A percentile compares a stretch with the other conserved stretches of the same genome.
These are phyloP conservation scores for Salpingus planirostris DNA, from an alignment of 2,888 invertebrate species.

Conservation along the genomic window DNA sequence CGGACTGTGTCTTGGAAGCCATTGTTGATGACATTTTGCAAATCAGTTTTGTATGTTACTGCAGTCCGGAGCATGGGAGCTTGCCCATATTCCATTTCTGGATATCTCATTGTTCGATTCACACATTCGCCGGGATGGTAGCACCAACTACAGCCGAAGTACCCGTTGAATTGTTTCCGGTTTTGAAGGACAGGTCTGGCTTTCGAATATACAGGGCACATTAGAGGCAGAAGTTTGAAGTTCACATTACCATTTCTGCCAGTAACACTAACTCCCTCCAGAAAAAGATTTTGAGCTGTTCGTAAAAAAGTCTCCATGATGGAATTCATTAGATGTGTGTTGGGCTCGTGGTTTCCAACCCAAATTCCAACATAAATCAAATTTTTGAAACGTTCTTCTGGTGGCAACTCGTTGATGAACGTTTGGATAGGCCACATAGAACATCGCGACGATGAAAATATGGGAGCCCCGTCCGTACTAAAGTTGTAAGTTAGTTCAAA, in stretches of 20 bases:
- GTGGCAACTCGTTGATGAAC: not conserved
- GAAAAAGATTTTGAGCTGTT: not conserved
- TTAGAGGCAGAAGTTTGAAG: not conserved
- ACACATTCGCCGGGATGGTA: not conserved
- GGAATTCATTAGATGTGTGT: not conserved
- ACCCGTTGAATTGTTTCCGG: constrained; percentile 1
- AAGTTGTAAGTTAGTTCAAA: constrained; percentile 1
- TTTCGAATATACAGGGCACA: constrained; percentile 1
- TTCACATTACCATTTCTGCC: not conserved
- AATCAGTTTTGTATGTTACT: not conserved
- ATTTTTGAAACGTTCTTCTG: not conserved
- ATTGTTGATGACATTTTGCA: not conserved
- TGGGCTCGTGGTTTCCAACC: not conserved
- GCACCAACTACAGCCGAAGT: constrained; percentile 1
- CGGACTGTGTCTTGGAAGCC: not conserved
- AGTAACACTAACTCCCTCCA: not conserved
- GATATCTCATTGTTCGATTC: not conserved
- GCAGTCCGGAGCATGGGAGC: not conserved
- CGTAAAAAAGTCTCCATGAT: not conserved
- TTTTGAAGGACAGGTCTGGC: constrained; percentile 1
- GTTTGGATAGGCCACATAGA: constrained; percentile 1
- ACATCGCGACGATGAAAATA: not conserved
- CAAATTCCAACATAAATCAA: not conserved
- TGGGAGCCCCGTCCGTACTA: constrained; percentile 1
- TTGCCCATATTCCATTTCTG: not conserved